Base-by-base conservation (phyloP, 2,797 vertebrate genomes). In the Halcyon chelicuti region DNA sequence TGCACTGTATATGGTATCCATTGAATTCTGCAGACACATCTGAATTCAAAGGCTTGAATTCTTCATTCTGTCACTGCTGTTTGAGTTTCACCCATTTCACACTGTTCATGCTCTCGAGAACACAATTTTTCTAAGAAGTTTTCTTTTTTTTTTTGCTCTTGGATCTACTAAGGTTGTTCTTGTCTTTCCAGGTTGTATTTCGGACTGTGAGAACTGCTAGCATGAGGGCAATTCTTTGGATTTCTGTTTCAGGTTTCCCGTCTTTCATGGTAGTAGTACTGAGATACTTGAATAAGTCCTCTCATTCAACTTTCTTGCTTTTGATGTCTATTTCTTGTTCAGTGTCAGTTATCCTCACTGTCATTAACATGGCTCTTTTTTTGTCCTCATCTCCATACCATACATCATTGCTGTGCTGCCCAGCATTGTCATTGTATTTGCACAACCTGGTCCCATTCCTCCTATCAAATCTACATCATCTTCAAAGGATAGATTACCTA, bases 31-130 rank as follows among this genome's bases (percentile, higher is more conserved):
- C 81, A 91, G 74, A 85, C 82, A 93, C 79, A 86, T 94, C 60
- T 75, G 90, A 96, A 94, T 95, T 96, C 93, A 97, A 97, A 98
- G 90, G 85, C 29, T 95, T 79, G 75, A 93, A 95, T 96, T 96
- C 94, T 91, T 94, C 86, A 91, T 96, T 89, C 82, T 88, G 33
- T 73, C 87, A 22, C 88, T 93, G 55, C 88, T 87, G 74, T 96
- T 96, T 93, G 88, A 97, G 77, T 88, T 94, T 95, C 90, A 94
- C 88, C 92, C 7, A 3, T 93, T 94, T 92, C 90, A 92, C 67
- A 93, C 86, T 90, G 77, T 86, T 95, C 93, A 35, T 82, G 83
- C 63, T 90, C 90, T 90, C 5, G 3, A 96, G 92, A 97, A 95
- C 71, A 92, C 86, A 87, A 9, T 94, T 66, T 95, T 96, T 96